phyloP scores from a whole-genome alignment of 2,113 vertebrate genomes.

The Leucoraja erinaceus region DNA sequence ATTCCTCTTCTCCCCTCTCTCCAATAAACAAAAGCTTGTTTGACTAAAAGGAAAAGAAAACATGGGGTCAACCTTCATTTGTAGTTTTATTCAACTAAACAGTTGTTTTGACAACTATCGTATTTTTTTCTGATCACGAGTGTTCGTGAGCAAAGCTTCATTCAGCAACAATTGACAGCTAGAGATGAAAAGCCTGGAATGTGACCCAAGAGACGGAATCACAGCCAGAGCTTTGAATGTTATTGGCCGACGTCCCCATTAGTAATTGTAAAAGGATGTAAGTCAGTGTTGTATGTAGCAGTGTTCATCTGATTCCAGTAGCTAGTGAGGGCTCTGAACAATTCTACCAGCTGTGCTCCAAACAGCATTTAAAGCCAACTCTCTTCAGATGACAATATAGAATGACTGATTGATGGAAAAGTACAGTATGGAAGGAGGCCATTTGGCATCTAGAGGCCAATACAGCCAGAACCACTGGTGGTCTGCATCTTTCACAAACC shows the following conservation, averaged over 20 bases:
- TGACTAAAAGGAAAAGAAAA: not conserved
- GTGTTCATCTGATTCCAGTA: not conserved
- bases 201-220: not conserved
- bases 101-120: not conserved
- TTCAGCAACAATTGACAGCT: not conserved
- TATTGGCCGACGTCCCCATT: not conserved
- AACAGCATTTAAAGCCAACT: not conserved
- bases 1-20: not conserved
- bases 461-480: no score
- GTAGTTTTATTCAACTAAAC: not conserved
- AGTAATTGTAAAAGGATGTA: conserved; percentile 25
- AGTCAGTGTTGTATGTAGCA: not conserved
- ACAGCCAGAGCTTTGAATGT: not conserved
- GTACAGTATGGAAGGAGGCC: no score
- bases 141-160: not conserved
- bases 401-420: not conserved
- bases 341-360: not conserved
- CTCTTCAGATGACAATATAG: not conserved
- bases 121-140: not conserved
- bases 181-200: not conserved
- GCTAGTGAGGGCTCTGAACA: not conserved
- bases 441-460: no score
- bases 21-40: not conserved
- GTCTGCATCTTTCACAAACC: no score
- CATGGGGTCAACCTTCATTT: not conserved